Evolutionary conservation across 2,113 vertebrate species (phyloP), one percentile per base, ranked within the genome.

Genomic region (Balaeniceps rex): DNA sequence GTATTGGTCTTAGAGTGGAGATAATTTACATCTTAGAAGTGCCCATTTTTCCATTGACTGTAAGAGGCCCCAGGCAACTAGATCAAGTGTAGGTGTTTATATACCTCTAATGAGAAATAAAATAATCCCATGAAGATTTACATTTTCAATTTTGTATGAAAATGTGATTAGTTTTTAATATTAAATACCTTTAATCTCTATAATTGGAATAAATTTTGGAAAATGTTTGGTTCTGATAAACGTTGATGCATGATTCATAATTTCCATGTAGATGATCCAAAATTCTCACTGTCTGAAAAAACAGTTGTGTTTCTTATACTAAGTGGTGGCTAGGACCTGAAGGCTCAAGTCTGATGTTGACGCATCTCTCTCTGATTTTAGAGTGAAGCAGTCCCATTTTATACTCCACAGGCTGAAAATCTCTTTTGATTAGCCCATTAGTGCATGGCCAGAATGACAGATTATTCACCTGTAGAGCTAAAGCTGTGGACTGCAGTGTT

Each of bases 401-500:
- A 2, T 21, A 22, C 84, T 74, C 40, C 12, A 12, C 58, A 36
- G 79, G 64, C 92, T 75, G 77, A 38, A 90, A 87, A 88, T 66
- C 31, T 19, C 64, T 49, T 61, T 19, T 88, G 87, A 86, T 76
- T 88, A 83, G 85, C 87, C 93, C 46, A 58, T 93, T 87, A 95
- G 93, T 38, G 58, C 65, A 26, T 57, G 78, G 91, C 90, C 83
- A 89, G 91, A 75, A 79, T 57, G 93, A 44, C 95, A 94, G 94
- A 74, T 65, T 68, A 81, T 58, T 64, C 74, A 71, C 90, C 92
- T 88, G 94, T 77, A 58, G 89, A 61, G 96, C 36, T 44, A 66
- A 87, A 74, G 91, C 74, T 74, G 94, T 47, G 82, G 57, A 52
- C 92, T 61, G 78, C 79, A 49, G 95, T 58, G 87, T 57, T 93